phyloP scores from a whole-genome alignment of 2,888 invertebrate species.

The Ophion slaviceki region DNA sequence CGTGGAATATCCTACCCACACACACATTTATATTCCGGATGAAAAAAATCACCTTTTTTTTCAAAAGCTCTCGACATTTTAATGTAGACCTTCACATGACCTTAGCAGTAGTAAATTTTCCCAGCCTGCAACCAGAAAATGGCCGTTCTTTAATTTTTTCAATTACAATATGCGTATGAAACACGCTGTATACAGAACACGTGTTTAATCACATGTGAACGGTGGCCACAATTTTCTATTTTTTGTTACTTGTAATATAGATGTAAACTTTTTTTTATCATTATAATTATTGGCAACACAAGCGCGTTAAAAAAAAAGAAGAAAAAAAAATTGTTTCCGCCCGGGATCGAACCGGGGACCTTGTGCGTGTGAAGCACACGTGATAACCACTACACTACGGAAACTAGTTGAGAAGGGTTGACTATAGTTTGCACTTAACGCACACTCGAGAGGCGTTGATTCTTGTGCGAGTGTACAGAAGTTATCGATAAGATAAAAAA shows the following conservation, averaged over 20 bases:
- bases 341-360: slow-evolving; percentile 80
- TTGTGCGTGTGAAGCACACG: slow-evolving; percentile 93
- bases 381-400: slow-evolving; percentile 92
- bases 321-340: slow-evolving; percentile 75
- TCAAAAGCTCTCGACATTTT: too few species aligned
- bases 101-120: too few species aligned
- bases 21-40: too few species aligned
- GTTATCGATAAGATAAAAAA: too few species aligned
- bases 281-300: background rate
- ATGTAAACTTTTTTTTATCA: background rate
- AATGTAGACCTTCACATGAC: too few species aligned
- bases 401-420: slow-evolving; percentile 81
- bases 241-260: background rate
- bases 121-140: too few species aligned
- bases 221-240: background rate
- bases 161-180: too few species aligned
- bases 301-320: slow-evolving; percentile 34
- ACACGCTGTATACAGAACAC: too few species aligned
- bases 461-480: background rate
- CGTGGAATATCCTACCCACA: too few species aligned
- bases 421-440: background rate
- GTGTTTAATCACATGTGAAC: background rate
- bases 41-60: too few species aligned
- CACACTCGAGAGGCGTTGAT: background rate
- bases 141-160: too few species aligned